A percentile compares a stretch with the other conserved stretches of the same genome.
phyloP scores from a whole-genome alignment of 2,888 invertebrate genomes.

The Falcaria lacertinaria region DNA sequence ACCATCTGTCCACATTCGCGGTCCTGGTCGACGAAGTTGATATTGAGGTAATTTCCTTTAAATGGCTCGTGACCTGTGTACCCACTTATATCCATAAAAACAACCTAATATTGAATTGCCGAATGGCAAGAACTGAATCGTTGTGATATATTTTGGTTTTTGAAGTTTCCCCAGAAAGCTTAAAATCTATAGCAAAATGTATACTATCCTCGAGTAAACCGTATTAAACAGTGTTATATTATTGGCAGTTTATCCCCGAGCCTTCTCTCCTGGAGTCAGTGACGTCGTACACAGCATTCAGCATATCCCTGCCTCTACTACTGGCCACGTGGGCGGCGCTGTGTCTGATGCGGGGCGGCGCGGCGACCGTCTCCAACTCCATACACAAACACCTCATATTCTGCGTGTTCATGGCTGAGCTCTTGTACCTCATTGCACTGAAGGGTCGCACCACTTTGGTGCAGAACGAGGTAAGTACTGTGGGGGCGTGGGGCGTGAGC shows the following conservation, averaged over 20 bases:
- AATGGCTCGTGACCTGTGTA: neutral
- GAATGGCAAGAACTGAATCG: no score
- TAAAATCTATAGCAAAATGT: no score
- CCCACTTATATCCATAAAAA: no score
- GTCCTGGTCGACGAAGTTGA: conserved; percentile 94
- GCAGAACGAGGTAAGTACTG: conserved; percentile 86
- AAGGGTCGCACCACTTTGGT: conserved; percentile 90
- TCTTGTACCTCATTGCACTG: conserved; percentile 92
- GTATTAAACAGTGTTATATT: neutral
- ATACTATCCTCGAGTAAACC: neutral
- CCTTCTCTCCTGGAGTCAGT: conserved; percentile 92
- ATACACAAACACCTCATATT: conserved; percentile 96
- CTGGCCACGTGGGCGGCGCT: conserved; percentile 89
- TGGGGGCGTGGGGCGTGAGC: no score
- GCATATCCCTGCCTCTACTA: conserved; percentile 89
- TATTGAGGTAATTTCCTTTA: conserved; percentile 81
- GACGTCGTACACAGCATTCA: conserved; percentile 93
- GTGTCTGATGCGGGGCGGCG: conserved; percentile 88
- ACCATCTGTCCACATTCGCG: conserved; percentile 94
- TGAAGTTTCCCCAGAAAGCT: no score
- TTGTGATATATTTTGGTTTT: no score
- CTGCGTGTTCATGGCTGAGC: conserved; percentile 91
- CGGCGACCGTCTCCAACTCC: conserved; percentile 93
- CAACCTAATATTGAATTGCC: no score
- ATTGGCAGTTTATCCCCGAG: conserved; percentile 87